These are phyloP conservation scores for Sapajus apella DNA, from an alignment of 2,113 vertebrate species.

Conservation along the genomic window DNA sequence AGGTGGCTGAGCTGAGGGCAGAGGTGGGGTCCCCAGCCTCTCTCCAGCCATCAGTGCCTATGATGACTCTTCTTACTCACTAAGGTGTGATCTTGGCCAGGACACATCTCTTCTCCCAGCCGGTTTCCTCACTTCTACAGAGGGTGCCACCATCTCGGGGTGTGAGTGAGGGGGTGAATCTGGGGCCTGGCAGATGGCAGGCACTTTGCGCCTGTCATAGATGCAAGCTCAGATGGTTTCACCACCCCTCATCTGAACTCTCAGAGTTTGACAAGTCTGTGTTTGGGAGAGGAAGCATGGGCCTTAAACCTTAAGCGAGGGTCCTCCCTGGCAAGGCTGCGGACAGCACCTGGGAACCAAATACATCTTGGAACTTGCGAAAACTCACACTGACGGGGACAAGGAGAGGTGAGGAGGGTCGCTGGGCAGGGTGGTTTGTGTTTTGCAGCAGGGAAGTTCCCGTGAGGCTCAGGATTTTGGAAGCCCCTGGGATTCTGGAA, in stretches of 20 bases:
- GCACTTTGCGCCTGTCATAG: no score
- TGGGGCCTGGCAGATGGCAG: accelerated
- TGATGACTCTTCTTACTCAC: neutral
- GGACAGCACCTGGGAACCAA: neutral
- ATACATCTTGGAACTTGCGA: neutral
- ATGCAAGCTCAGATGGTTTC: neutral
- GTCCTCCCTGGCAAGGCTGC: neutral
- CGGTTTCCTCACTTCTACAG: neutral
- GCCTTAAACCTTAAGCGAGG: neutral
- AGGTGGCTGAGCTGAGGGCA: neutral
- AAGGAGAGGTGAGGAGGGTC: accelerated
- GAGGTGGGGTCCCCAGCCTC: neutral
- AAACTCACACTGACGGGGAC: neutral
- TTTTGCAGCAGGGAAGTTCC: neutral
- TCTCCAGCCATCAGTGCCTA: neutral
- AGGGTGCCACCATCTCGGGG: neutral
- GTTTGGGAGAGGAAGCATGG: neutral
- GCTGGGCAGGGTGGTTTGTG: neutral
- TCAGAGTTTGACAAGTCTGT: neutral
- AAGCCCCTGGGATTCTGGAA: neutral
- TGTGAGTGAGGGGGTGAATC: accelerated
- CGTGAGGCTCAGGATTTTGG: neutral
- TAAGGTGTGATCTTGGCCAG: neutral
- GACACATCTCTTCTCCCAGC: neutral
- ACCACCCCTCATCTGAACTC: accelerated